Percentiles rank a stretch among this genome's conserved stretches.
phyloP scores from a whole-genome alignment of 2,113 vertebrate species.

The Brachionichthys hirsutus region DNA sequence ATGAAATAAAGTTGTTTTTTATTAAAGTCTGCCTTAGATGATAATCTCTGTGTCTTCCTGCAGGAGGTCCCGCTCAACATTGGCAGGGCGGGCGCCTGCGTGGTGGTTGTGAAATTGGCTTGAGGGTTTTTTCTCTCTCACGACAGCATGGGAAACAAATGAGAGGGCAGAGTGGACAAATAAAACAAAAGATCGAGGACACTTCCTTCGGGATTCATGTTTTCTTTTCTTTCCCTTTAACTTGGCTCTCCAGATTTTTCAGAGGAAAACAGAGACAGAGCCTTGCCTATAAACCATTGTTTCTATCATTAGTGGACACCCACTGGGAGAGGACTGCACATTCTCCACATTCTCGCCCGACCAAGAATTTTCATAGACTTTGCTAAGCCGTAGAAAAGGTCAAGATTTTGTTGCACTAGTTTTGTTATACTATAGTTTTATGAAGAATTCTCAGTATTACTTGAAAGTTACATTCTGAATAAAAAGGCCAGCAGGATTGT shows the following conservation, averaged over 20 bases:
- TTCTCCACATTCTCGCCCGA: slow-evolving; percentile 66
- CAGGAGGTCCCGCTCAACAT: slow-evolving; percentile 95
- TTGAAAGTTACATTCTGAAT: slow-evolving; percentile 34
- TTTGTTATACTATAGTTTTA: slow-evolving; percentile 52
- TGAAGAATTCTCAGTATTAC: slow-evolving; percentile 42
- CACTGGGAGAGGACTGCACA: slow-evolving; percentile 57
- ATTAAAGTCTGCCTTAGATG: slow-evolving; percentile 36
- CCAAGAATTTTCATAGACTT: slow-evolving; percentile 65
- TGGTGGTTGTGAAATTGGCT: slow-evolving; percentile 90
- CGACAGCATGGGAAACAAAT: slow-evolving; percentile 56
- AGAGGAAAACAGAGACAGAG: slow-evolving; percentile 45
- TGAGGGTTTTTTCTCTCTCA: slow-evolving; percentile 71
- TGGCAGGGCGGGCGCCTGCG: slow-evolving; percentile 92
- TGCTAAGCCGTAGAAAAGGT: slow-evolving; percentile 47
- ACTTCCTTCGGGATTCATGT: slow-evolving; percentile 50
- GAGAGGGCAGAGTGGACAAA: slow-evolving; percentile 59
- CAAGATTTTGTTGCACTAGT: slow-evolving; percentile 53
- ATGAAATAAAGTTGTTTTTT: slow-evolving; percentile 30
- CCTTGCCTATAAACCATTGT: slow-evolving; percentile 57
- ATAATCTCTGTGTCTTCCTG: slow-evolving; percentile 63
- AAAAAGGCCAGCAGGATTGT: slow-evolving; percentile 27
- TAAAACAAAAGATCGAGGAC: slow-evolving; percentile 58
- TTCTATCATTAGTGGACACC: slow-evolving; percentile 66
- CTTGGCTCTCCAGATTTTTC: slow-evolving; percentile 62
- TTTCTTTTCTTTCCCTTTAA: slow-evolving; percentile 45